Evolutionary conservation across 2,113 vertebrate species (phyloP).

Genomic region (Plectropomus leopardus): DNA sequence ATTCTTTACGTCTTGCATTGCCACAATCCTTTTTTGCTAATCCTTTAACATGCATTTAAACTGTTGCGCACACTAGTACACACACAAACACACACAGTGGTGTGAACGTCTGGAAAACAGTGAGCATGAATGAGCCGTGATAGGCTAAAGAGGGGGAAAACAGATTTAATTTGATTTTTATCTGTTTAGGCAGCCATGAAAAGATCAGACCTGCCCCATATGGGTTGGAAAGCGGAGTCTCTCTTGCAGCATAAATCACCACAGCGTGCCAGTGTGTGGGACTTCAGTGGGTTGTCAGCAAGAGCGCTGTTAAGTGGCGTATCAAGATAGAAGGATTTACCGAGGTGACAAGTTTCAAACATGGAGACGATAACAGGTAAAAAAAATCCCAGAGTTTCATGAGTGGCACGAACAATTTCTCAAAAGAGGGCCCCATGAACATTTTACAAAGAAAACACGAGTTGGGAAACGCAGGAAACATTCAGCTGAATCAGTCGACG

Average conservation of each 20-base stretch:
- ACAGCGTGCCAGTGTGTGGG: background rate
- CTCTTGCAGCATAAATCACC: slow-evolving; percentile 3
- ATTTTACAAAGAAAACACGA: background rate
- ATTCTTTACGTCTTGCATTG: background rate
- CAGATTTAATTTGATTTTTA: background rate
- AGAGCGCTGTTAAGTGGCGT: background rate
- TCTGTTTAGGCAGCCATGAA: slow-evolving; percentile 19
- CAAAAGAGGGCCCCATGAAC: background rate
- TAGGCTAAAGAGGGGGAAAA: background rate
- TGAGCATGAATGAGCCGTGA: background rate
- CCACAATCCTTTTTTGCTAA: background rate
- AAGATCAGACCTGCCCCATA: slow-evolving; percentile 1
- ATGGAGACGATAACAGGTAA: background rate
- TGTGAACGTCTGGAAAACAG: background rate
- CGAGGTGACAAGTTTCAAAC: slow-evolving; percentile 23
- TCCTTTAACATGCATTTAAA: background rate
- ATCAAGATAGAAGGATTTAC: slow-evolving; percentile 10
- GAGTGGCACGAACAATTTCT: slow-evolving; percentile 18
- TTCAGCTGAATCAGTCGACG: background rate
- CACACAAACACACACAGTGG: background rate
- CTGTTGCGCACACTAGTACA: background rate
- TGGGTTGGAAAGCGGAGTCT: slow-evolving; percentile 2
- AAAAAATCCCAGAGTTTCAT: slow-evolving; percentile 21
- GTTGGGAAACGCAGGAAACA: background rate
- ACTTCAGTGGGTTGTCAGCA: background rate